Base-by-base conservation (phyloP, 2,797 vertebrate species). In the Remorina albescens region DNA sequence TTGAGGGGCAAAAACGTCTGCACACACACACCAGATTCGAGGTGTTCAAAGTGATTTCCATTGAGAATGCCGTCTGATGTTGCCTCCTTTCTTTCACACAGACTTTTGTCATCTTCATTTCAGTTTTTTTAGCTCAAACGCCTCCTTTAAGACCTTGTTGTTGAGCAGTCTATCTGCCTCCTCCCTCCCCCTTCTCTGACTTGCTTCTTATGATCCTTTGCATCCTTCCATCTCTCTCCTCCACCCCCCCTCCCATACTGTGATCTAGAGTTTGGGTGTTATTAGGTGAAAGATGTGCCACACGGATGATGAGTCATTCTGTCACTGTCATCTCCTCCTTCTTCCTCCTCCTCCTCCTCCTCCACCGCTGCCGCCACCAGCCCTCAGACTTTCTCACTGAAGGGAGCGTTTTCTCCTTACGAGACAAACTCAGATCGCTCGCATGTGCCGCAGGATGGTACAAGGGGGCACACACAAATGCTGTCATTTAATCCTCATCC, bases 21-120 rank as follows among this genome's bases (percentile, higher is more conserved):
- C 70, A 42, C 67, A 26, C 68, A 71, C 51, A 19, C 76, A 63
- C 64, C 3, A 39, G 37, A 75, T 30, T 2, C 0, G 19, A 81
- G 34, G 57, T 46, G 8, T 65, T 67, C 62, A 78, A 81, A 87
- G 83, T 71, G 54, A 41, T 53, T 69, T 42, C 59, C 60, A 59
- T 71, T 11, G 64, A 64, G 67, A 64, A 49, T 60, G 39, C 51
- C 2, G 53, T 86, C 39, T 88, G 80, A 89, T 86, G 79, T 81
- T 55, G 56, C 60, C 46, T 68, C 65, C 76, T 41, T 73, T 78
- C 73, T 74, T 71, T 80, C 57, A 9, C 63, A 1, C 32, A 60
- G 75, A 67, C 74, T 85, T 84, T 86, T 88, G 78, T 91, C 90
- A 80, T 87, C 86, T 87, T 82, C 58, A 65, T 75, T 81, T 79